Evolutionary conservation across 1,140 invertebrate genomes (phyloP).

Genomic region (Linepithema humile): DNA sequence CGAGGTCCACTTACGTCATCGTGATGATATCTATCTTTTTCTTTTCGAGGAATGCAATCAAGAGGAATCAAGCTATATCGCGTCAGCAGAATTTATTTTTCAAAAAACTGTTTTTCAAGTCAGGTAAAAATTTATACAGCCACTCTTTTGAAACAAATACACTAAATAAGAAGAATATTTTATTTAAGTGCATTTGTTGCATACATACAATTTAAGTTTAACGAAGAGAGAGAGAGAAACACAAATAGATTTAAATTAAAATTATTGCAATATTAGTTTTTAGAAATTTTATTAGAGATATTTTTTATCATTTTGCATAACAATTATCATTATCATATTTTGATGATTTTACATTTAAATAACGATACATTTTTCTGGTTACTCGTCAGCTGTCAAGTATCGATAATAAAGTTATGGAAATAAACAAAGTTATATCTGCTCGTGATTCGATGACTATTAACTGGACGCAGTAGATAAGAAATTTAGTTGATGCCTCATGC

Average conservation of each 20-base stretch:
- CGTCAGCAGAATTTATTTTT: not conserved
- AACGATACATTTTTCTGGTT: not conserved
- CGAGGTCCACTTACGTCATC: constrained; percentile 56
- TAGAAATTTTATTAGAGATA: not conserved
- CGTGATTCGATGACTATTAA: not conserved
- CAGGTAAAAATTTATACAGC: not conserved
- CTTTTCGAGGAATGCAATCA: not conserved
- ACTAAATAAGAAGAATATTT: too few species aligned
- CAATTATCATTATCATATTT: not conserved
- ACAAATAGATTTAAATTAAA: not conserved
- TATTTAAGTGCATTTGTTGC: too few species aligned
- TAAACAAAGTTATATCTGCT: constrained; percentile 16
- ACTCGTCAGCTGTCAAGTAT: not conserved
- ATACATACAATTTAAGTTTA: too few species aligned
- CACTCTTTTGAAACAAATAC: not conserved
- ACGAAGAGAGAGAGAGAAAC: too few species aligned
- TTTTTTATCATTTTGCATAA: not conserved
- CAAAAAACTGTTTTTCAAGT: not conserved
- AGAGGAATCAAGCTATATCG: not conserved
- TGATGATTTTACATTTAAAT: not conserved
- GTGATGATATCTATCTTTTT: constrained; percentile 22
- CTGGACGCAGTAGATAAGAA: not conserved
- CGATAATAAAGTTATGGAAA: not conserved
- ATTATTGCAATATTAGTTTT: not conserved
- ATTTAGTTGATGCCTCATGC: not conserved